phyloP scores from a whole-genome alignment of 2,888 invertebrate genomes.

The Lamellibrachia satsuma region DNA sequence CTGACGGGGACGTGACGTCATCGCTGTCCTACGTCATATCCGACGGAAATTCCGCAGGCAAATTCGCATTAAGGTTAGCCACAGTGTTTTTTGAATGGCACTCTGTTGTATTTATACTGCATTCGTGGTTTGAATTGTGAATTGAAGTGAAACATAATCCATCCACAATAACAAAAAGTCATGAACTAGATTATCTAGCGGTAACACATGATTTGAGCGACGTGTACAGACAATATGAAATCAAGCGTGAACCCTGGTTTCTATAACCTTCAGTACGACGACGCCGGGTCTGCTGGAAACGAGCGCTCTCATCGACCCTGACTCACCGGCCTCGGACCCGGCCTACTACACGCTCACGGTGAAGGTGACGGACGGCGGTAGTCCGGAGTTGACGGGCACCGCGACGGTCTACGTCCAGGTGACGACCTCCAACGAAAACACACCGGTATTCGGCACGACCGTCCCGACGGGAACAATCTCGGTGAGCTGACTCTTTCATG shows the following conservation, averaged over 20 bases:
- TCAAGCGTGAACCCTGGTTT: no score
- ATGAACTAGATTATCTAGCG: no score
- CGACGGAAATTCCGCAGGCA: neutral
- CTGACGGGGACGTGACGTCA: constrained; percentile 19
- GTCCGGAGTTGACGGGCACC: constrained; percentile 10
- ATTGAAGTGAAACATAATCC: no score
- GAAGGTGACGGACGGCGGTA: constrained; percentile 14
- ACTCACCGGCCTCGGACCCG: neutral
- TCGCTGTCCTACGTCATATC: constrained; percentile 14
- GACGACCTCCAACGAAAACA: neutral
- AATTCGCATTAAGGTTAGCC: neutral
- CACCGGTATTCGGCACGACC: neutral
- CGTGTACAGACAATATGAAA: no score
- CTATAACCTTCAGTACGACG: neutral
- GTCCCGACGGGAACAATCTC: constrained; percentile 14
- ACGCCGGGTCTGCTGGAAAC: neutral
- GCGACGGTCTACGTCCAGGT: constrained; percentile 17
- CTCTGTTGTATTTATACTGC: no score
- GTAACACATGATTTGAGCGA: no score
- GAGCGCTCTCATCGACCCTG: neutral
- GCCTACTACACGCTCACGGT: constrained; percentile 12
- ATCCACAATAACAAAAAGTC: no score
- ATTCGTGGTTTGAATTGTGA: no score
- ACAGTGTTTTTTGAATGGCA: no score
- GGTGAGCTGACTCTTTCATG: neutral